Evolutionary conservation across 2,888 invertebrate species (phyloP).

Genomic region (Uloborus plumipes): DNA sequence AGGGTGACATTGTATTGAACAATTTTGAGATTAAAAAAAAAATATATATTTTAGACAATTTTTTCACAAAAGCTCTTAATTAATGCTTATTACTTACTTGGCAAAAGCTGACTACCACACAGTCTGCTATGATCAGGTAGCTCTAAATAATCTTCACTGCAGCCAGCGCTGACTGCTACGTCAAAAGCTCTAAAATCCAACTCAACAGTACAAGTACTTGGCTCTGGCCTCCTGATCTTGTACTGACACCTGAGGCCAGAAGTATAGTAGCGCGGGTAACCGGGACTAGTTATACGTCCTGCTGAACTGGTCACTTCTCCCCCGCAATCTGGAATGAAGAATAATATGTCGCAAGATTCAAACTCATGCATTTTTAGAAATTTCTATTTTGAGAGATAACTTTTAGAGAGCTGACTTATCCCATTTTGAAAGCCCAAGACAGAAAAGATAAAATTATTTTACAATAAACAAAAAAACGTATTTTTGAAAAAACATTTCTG

Average conservation of each 20-base stretch:
- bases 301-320: conserved; percentile 43
- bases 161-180: conserved; percentile 56
- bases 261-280: conserved; percentile 64
- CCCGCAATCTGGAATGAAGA: conserved; percentile 31
- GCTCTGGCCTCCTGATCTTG: conserved; percentile 56
- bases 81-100: conserved; percentile 33
- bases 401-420: too few species aligned
- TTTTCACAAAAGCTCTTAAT: too few species aligned
- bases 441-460: too few species aligned
- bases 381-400: too few species aligned
- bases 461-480: too few species aligned
- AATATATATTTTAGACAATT: too few species aligned
- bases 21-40: too few species aligned
- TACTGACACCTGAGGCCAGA: conserved; percentile 64
- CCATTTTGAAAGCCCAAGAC: too few species aligned
- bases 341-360: not conserved
- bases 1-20: too few species aligned
- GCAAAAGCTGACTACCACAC: conserved; percentile 54
- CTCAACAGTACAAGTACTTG: conserved; percentile 59
- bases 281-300: conserved; percentile 62
- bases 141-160: conserved; percentile 65
- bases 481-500: too few species aligned
- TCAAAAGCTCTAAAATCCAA: conserved; percentile 59
- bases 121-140: conserved; percentile 64
- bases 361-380: too few species aligned